These are phyloP conservation scores for Gnathonemus echidnorhynchus DNA, from an alignment of 2,113 vertebrate genomes.

Conservation along the genomic window DNA sequence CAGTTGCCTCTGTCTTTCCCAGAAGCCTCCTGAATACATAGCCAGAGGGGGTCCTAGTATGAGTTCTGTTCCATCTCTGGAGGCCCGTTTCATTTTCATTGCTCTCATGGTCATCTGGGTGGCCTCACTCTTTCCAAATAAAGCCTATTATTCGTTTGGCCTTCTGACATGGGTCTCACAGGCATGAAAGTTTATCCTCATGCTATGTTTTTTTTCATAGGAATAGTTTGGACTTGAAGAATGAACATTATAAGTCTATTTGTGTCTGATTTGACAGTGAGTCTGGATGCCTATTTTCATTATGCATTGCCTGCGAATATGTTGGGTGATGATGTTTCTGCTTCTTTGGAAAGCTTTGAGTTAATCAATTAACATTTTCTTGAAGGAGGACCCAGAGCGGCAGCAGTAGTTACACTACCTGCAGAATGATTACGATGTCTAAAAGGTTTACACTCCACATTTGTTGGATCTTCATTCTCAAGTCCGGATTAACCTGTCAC, in stretches of 20 bases:
- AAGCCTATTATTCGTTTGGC: constrained; percentile 53
- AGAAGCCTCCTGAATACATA: neutral
- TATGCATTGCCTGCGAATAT: neutral
- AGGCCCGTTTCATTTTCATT: neutral
- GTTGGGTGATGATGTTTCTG: neutral
- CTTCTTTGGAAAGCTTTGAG: neutral
- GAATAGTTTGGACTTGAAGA: constrained; percentile 16
- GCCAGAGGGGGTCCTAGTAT: neutral
- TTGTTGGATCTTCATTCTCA: neutral
- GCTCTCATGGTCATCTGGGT: constrained; percentile 23
- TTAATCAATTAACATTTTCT: neutral
- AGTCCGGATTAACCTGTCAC: neutral
- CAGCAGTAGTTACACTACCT: neutral
- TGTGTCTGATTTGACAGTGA: constrained; percentile 18
- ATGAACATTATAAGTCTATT: constrained; percentile 31
- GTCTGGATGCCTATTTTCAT: constrained; percentile 15
- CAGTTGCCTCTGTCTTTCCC: neutral
- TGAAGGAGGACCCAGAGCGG: neutral
- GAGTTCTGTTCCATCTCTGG: neutral
- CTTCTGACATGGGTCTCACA: constrained; percentile 39
- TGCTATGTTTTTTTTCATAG: constrained; percentile 39
- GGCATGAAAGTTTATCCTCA: constrained; percentile 37
- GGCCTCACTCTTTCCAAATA: constrained; percentile 52
- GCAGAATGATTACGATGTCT: neutral
- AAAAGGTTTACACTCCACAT: neutral